Evolutionary conservation across 2,113 vertebrate genomes (phyloP).

Genomic region (Colaptes auratus): DNA sequence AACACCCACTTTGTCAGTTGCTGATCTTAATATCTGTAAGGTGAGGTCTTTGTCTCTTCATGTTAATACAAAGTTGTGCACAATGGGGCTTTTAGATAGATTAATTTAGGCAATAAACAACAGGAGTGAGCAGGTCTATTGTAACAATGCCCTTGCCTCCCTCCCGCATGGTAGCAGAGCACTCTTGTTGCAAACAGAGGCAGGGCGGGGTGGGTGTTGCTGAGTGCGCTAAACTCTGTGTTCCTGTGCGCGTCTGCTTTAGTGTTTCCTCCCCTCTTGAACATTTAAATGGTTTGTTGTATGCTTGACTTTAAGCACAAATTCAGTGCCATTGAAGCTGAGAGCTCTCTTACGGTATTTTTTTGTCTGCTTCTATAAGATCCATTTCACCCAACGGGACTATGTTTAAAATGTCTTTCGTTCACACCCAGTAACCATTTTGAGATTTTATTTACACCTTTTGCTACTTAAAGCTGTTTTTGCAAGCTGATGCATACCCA

Average conservation of each 20-base stretch:
- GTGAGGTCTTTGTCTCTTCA: not conserved
- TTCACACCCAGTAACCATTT: not conserved
- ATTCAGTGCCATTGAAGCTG: not conserved
- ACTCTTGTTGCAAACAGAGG: not conserved
- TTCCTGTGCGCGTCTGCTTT: not conserved
- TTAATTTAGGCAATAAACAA: not conserved
- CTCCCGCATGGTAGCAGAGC: accelerated
- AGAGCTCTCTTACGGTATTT: not conserved
- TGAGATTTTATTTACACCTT: not conserved
- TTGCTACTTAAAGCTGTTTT: not conserved
- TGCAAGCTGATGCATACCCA: not conserved
- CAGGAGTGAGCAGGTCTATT: not conserved
- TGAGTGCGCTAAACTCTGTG: not conserved
- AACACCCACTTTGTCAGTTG: not conserved
- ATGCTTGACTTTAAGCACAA: not conserved
- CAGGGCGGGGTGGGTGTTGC: not conserved
- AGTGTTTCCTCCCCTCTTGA: not conserved
- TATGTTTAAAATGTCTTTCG: not conserved
- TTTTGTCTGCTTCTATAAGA: not conserved
- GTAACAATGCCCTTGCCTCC: not conserved
- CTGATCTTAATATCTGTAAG: not conserved
- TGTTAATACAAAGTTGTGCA: not conserved
- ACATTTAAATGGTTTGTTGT: not conserved
- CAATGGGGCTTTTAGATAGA: not conserved
- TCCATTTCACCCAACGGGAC: not conserved